Conservation (phyloP, 2,888 invertebrate species). For the Apotomis turbidana region DNA sequence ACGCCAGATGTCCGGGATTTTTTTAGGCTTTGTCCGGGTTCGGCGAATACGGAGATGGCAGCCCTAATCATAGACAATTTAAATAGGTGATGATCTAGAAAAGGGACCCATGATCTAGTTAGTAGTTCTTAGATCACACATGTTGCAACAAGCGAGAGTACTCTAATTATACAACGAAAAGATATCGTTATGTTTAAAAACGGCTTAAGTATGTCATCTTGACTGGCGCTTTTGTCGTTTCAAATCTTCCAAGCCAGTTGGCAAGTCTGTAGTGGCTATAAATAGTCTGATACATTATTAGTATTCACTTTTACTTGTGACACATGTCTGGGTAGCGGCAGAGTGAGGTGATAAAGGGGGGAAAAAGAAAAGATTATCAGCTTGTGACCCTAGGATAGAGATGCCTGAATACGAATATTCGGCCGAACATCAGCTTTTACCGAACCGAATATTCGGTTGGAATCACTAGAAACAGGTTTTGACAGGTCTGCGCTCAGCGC, state of each 20-base stretch:
- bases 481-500: no score
- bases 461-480: no score
- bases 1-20: no score
- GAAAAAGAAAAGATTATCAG: no score
- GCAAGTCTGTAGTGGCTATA: neutral
- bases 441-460: no score
- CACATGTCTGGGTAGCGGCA: neutral
- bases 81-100: neutral
- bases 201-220: neutral
- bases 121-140: slow-evolving; percentile 2
- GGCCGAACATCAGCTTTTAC: no score
- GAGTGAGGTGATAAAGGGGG: no score
- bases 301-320: slow-evolving; percentile 24
- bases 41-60: no score
- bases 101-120: neutral
- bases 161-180: slow-evolving; percentile 13
- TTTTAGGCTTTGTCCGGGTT: no score
- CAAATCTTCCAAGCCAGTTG: neutral
- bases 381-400: no score
- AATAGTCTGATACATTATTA: slow-evolving; percentile 15
- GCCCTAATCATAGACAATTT: no score
- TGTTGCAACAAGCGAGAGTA: slow-evolving; percentile 14
- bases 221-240: neutral
- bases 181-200: neutral
- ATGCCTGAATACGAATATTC: no score